Base-by-base conservation (phyloP, 1,140 invertebrate species). In the Pseudachorutes palmiensis region DNA sequence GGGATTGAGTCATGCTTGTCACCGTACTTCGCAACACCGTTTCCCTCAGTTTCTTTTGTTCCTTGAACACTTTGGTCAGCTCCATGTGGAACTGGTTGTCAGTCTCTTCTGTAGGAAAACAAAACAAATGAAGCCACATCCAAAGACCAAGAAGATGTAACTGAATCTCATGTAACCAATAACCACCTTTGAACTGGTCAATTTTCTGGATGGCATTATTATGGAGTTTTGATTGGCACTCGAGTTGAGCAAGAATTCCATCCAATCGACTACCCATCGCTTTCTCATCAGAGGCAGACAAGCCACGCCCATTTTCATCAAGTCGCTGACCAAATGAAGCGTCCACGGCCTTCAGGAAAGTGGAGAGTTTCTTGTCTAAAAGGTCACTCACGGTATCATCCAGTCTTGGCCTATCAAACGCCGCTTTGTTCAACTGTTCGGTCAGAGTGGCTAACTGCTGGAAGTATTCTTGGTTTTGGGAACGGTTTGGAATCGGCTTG, bases 11-110 rank as follows among this genome's bases (percentile, higher is more conserved):
- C 5, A 71, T 60, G 16, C 66, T 22, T 24, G n/a, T 61, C 2
- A 66, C 59, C 12, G 65, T 63, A 16, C 45, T 55, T 41, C 68
- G 66, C 2, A 68, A 32, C 9, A 70, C n/a, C 29, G 45, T 48
- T 5, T 70, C 66, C 24, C 63, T 64, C n/a, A 65, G 22, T 51
- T 65, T 70, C 31, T 70, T 67, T 26, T 70, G 69, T 26, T 61
- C 33, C 28, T 67, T 62, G 0, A 48, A 51, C 1, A 70, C 29
- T 41, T 66, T 70, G 0, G 31, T 14, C 26, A 70, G 9, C 49
- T 70, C 49, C 1, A 33, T 30, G 16, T 66, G n/a, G 9, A 70
- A 3, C 16, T 49, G 45, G 19, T 28, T 58, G 1, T 66, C 60
- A 1, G 65, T 32, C 24, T 70, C 68, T 70, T 24, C 1, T 1